phyloP scores from a whole-genome alignment of 92 coral and sea anemone genomes.

The Siderastrea siderea region DNA sequence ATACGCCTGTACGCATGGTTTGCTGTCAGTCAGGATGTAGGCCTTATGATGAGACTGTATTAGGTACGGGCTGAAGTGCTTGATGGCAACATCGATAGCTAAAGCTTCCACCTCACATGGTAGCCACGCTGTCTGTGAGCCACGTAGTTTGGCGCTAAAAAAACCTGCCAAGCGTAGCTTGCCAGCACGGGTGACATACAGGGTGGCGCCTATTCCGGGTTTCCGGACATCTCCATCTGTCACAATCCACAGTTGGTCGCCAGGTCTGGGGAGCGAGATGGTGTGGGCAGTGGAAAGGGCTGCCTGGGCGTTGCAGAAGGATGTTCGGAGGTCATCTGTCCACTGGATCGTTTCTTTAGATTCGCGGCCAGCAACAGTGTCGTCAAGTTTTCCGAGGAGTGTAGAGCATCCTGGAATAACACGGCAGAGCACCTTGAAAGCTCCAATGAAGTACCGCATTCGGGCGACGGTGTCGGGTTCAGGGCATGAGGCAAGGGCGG shows the following conservation, averaged over 20 bases:
- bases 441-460: constrained; percentile 66
- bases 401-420: constrained; percentile 69
- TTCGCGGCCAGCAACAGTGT: constrained; percentile 60
- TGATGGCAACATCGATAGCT: constrained; percentile 45
- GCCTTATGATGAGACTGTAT: constrained; percentile 43
- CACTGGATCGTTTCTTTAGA: constrained; percentile 59
- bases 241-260: constrained; percentile 1
- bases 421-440: constrained; percentile 68
- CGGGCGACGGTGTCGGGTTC: constrained; percentile 55
- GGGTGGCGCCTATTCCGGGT: neutral
- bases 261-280: too few species aligned
- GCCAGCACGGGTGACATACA: constrained; percentile 53
- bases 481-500: constrained; percentile 64
- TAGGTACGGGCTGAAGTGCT: constrained; percentile 52
- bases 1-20: constrained; percentile 46
- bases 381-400: constrained; percentile 56
- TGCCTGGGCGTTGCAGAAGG: constrained; percentile 62
- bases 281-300: constrained; percentile 13
- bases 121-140: constrained; percentile 47
- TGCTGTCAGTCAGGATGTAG: constrained; percentile 55
- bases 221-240: neutral
- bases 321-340: constrained; percentile 61
- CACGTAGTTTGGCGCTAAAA: constrained; percentile 62
- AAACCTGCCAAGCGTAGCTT: constrained; percentile 47
- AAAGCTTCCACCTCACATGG: constrained; percentile 64